Percentiles rank a stretch among this genome's conserved stretches.
phyloP scores from a whole-genome alignment of 1,140 invertebrate species.

The Pristionchus pacificus region DNA sequence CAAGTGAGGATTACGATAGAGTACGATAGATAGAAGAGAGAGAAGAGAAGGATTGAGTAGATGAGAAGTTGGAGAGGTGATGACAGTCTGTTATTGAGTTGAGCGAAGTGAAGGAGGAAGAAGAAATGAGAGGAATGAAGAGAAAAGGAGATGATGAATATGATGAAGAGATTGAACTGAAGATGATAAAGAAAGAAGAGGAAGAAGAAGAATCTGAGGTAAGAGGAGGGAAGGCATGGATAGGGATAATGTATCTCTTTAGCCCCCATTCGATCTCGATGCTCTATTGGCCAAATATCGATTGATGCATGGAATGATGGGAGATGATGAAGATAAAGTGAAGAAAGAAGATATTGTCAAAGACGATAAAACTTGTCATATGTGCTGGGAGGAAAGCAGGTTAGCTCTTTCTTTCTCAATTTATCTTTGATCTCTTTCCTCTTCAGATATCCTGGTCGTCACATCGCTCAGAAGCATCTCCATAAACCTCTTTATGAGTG shows the following conservation, averaged over 20 bases:
- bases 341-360: constrained; percentile 6
- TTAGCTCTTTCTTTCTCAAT: not conserved
- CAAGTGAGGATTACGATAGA: no score
- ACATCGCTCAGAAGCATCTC: constrained; percentile 52
- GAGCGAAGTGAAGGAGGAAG: no score
- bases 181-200: not conserved
- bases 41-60: no score
- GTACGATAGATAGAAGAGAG: no score
- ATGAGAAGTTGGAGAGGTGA: no score
- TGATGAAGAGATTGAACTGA: not conserved
- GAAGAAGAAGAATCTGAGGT: constrained; percentile 3
- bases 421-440: constrained; percentile 34
- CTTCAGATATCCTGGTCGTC: constrained; percentile 47
- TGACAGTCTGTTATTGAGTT: no score
- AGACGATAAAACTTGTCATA: constrained; percentile 13
- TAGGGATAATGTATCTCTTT: not conserved
- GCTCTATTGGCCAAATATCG: not conserved
- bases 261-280: not conserved
- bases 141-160: no score
- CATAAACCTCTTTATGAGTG: constrained; percentile 44
- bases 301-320: not conserved
- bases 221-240: constrained; percentile 7
- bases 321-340: not conserved
- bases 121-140: no score
- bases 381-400: constrained; percentile 22